These are phyloP conservation scores for Drosophila auraria DNA, from an alignment of 1,140 invertebrate genomes.

Conservation along the genomic window DNA sequence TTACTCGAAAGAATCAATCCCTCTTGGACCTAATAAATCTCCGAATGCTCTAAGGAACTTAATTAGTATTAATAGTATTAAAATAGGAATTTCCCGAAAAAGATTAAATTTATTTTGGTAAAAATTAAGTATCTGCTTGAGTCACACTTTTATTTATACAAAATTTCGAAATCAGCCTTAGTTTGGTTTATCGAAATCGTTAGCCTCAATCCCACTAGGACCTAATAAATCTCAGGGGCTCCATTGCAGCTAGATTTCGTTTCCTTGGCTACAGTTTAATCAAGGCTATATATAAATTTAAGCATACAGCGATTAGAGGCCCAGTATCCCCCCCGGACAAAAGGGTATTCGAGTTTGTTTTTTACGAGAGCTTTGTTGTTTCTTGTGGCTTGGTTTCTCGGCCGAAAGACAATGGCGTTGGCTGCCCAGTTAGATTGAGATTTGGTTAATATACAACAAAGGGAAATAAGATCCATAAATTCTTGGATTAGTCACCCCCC, in stretches of 20 bases:
- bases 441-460: constrained; percentile 75
- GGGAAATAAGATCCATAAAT: constrained; percentile 44
- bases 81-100: too few species aligned
- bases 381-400: constrained; percentile 53
- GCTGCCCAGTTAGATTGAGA: constrained; percentile 47
- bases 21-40: too few species aligned
- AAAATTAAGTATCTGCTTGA: neutral
- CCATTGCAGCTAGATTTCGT: neutral
- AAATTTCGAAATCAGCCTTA: neutral
- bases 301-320: constrained; percentile 11
- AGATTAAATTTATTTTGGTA: too few species aligned
- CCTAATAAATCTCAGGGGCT: constrained; percentile 21
- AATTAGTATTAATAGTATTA: too few species aligned
- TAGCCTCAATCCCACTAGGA: neutral
- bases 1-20: too few species aligned
- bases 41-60: too few species aligned
- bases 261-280: neutral
- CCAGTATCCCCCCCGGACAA: constrained; percentile 19
- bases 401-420: constrained; percentile 74
- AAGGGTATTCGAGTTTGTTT: constrained; percentile 27
- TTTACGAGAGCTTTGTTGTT: constrained; percentile 16
- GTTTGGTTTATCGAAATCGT: neutral
- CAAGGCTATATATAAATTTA: neutral
- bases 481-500: constrained; percentile 50
- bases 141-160: constrained; percentile 1